phyloP scores from a whole-genome alignment of 2,797 vertebrate species.

The Oceanodroma leucorhoa region DNA sequence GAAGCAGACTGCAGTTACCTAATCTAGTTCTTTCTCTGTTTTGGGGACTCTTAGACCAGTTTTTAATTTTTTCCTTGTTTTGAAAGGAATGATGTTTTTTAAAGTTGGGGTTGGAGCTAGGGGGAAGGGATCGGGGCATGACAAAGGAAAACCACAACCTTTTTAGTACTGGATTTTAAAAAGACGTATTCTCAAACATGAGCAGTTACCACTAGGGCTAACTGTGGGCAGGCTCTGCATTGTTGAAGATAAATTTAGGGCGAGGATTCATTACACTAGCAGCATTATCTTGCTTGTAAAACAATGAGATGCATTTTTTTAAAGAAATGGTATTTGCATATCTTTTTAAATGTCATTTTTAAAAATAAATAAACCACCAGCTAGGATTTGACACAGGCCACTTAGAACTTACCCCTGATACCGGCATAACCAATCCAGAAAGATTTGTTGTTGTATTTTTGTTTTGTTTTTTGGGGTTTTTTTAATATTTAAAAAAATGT shows the following conservation, averaged over 20 bases:
- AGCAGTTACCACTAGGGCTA: background rate
- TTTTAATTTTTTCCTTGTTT: conserved; percentile 17
- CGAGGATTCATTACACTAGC: background rate
- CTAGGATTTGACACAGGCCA: background rate
- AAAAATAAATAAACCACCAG: conserved; percentile 5
- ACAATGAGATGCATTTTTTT: conserved; percentile 13
- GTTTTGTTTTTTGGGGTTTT: conserved; percentile 71
- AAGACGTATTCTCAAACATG: background rate
- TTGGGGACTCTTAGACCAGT: conserved; percentile 1
- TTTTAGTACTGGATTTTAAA: conserved; percentile 5
- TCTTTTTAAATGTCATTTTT: conserved; percentile 47
- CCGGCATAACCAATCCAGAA: conserved; percentile 52
- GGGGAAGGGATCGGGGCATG: background rate
- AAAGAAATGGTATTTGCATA: conserved; percentile 30
- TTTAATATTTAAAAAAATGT: conserved; percentile 89
- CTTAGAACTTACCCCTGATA: conserved; percentile 5
- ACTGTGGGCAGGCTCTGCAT: background rate
- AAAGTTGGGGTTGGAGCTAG: conserved; percentile 2
- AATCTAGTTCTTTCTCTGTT: background rate
- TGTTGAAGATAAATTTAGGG: background rate
- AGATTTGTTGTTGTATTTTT: conserved; percentile 59
- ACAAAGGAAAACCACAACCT: background rate
- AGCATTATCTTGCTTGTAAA: background rate
- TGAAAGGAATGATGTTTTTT: conserved; percentile 15
- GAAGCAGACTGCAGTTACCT: conserved; percentile 7